phyloP scores from a whole-genome alignment of 2,113 vertebrate species.

The Urocitellus parryii region DNA sequence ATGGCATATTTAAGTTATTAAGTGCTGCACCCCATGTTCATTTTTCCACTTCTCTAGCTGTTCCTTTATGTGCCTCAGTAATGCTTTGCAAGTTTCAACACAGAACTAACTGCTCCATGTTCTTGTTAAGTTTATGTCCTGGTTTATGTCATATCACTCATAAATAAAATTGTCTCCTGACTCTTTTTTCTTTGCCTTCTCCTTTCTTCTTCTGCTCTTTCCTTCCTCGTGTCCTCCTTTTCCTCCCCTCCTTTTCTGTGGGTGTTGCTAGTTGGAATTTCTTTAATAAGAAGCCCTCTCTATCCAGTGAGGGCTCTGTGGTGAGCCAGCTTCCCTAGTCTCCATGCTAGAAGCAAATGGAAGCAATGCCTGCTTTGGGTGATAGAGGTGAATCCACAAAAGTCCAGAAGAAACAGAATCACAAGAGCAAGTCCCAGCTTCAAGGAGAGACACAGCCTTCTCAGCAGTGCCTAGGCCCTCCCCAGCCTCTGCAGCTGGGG shows the following conservation, averaged over 20 bases:
- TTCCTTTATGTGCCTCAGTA: neutral
- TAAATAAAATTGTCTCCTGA: neutral
- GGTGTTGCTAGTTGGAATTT: neutral
- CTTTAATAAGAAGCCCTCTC: neutral
- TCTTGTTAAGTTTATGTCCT: neutral
- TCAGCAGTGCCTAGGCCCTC: rapidly evolving
- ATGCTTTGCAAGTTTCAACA: neutral
- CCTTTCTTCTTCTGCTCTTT: neutral
- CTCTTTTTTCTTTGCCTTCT: neutral
- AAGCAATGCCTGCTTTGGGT: neutral
- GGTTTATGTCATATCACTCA: neutral
- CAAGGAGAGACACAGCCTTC: neutral
- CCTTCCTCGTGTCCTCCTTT: neutral
- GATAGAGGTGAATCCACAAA: neutral
- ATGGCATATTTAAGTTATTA: slow-evolving; percentile 12
- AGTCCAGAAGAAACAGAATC: neutral
- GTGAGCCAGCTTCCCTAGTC: neutral
- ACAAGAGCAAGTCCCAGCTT: neutral
- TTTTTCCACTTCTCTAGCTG: neutral
- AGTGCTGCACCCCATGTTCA: neutral
- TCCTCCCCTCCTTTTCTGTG: neutral
- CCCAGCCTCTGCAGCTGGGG: neutral
- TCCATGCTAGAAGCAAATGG: neutral
- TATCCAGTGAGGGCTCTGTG: neutral
- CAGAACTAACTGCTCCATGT: neutral